Conservation (phyloP, 2,113 vertebrate species). For the Ciconia maguari region DNA sequence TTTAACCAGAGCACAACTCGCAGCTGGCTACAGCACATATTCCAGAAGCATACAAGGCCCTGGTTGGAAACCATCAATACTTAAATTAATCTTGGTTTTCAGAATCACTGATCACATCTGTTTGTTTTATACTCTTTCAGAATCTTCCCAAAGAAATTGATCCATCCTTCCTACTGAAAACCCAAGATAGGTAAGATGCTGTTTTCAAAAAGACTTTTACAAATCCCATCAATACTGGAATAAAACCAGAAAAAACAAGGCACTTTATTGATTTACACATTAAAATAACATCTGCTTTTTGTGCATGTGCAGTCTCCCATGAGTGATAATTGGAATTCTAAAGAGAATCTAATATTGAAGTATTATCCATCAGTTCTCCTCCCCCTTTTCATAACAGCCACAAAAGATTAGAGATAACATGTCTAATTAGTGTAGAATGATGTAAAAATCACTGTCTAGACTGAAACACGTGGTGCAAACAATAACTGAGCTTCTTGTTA, state of each 20-base stretch:
- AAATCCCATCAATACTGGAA: constrained; percentile 64
- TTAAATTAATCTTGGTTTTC: background rate
- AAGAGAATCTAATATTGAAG: constrained; percentile 70
- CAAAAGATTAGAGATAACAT: constrained; percentile 69
- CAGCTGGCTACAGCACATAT: background rate
- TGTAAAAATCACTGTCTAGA: constrained; percentile 67
- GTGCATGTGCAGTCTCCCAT: constrained; percentile 58
- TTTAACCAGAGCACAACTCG: background rate
- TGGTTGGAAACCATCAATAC: background rate
- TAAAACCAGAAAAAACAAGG: constrained; percentile 52
- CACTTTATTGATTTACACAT: constrained; percentile 75
- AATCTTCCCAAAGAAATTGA: constrained; percentile 33
- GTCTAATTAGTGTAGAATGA: constrained; percentile 66
- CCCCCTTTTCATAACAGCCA: constrained; percentile 21
- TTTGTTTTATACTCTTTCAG: background rate
- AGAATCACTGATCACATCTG: background rate
- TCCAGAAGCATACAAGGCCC: background rate
- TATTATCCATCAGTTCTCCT: constrained; percentile 18
- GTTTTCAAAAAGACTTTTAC: constrained; percentile 58
- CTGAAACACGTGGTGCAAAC: background rate
- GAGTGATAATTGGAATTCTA: constrained; percentile 68
- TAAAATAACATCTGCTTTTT: constrained; percentile 70
- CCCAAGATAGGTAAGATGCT: constrained; percentile 25
- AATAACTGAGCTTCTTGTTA: background rate
- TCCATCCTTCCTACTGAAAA: background rate